Evolutionary conservation across 2,113 vertebrate species (phyloP), one percentile per base, ranked within the genome.

Genomic region (Anguilla japonica): DNA sequence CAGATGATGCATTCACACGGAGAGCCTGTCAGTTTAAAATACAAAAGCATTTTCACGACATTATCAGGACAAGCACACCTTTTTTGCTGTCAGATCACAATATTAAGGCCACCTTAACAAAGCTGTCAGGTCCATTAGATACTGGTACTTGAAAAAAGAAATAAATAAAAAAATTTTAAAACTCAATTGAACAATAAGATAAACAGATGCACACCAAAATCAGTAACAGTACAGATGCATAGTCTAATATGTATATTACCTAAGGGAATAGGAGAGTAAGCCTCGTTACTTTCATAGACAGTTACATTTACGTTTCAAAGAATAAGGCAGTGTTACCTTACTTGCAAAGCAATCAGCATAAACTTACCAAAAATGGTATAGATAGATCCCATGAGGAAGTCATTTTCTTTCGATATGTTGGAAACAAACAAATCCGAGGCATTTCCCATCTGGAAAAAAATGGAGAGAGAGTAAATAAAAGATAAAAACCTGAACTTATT

Each of bases 351-450:
- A 15, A 75, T 75, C 9, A 75, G 2, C 71, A 75, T 29, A 13
- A 34, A 87, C 95, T 95, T 92, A 97, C 96, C 96, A 90, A 96
- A 96, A 83, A 96, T 89, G 3, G 88, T 90, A 89, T 96, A 97
- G 57, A 96, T 67, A 0, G 90, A 94, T 90, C 95, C 96, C 94
- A 97, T 96, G 90, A 97, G 87, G 89, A 96, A 89, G 85, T 97
- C 96, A 91, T 94, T 91, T 82, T 93, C 93, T 94, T 96, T 95
- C 0, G 96, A 96, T 87, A 97, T 92, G 89, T 88, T 95, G 91
- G 97, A 97, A 75, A 90, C 14, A 53, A 96, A 92, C 88, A 85
- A 89, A 83, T 95, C 94, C 7, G 96, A 96, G 0, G 40, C 92
- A 92, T 96, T 96, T 93, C 94, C 95, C 97, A 97, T 97, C 96